Evolutionary conservation across 2,797 vertebrate genomes (phyloP).

Genomic region (Coregonus sp.): DNA sequence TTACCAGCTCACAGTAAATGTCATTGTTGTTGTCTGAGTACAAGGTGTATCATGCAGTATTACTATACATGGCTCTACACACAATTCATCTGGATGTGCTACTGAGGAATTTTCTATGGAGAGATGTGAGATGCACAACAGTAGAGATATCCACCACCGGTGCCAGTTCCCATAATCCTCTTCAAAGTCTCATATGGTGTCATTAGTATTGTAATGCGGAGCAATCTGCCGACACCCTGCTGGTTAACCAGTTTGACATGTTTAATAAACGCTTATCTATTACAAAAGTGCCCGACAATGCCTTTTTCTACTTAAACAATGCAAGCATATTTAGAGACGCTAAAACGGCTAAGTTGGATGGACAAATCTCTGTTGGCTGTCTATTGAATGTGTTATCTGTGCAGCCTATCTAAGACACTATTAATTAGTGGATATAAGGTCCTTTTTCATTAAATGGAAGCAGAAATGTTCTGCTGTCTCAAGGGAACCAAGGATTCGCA

Average conservation of each 20-base stretch:
- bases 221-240: conserved; percentile 44
- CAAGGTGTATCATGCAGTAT: neutral
- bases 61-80: no score
- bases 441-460: neutral
- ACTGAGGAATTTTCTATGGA: neutral
- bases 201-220: conserved; percentile 57
- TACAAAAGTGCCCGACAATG: conserved; percentile 36
- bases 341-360: neutral
- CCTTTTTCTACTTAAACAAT: conserved; percentile 2
- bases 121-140: neutral
- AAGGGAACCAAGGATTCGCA: neutral
- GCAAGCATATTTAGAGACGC: neutral
- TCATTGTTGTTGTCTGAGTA: neutral
- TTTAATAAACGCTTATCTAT: conserved; percentile 28
- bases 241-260: conserved; percentile 35
- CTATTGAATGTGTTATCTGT: neutral
- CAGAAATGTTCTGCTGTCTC: neutral
- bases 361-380: neutral
- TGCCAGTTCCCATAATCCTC: neutral
- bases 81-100: neutral
- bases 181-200: conserved; percentile 48
- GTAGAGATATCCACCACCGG: neutral
- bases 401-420: neutral
- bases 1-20: neutral
- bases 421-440: neutral